Base-by-base conservation (phyloP, 2,797 vertebrate species). In the Rhyacichthys aspro region DNA sequence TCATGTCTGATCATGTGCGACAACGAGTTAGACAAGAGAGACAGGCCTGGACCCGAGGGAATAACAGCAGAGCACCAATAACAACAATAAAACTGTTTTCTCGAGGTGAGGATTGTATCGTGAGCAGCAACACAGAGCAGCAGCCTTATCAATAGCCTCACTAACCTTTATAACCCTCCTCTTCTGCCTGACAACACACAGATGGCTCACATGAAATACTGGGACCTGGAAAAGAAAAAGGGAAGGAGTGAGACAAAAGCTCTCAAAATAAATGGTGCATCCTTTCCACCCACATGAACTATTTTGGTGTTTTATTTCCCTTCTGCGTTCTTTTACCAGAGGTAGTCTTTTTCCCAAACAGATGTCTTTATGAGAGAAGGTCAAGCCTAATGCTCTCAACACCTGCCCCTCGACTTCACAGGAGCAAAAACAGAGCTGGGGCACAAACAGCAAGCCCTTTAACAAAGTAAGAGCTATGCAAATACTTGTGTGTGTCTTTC, bases 121-220 rank as follows among this genome's bases (percentile, higher is more conserved):
- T 18, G 1, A 43, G 8, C 44, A 28, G 28, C 53, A n/a, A 28
- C 37, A 53, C 5, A 8, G 70, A 32, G 32, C 45, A 18, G 36
- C 48, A 36, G 47, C 37, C 59, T 73, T 59, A 80, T 85, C 72
- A 76, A 39, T 8, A 4, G 64, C 66, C 63, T 69, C 44, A 49
- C 32, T 2, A 58, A 70, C 46, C 60, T 63, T 59, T 8, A 7
- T 14, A 11, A 11, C 16, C 49, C 49, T 38, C 16, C 33, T 63
- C 41, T 67, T 15, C 37, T 37, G 55, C 65, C 73, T 79, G 71
- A 78, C 76, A 74, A 63, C 64, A 63, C 15, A 42, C 74, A 83
- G 79, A 87, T 63, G 63, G 70, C 61, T 69, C 64, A 68, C 59
- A 66, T 78, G 68, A 87, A 70, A 84, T 78, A 87, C 73, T 59